Evolutionary conservation across 2,113 vertebrate species (phyloP).

Genomic region (Alexandromys fortis): DNA sequence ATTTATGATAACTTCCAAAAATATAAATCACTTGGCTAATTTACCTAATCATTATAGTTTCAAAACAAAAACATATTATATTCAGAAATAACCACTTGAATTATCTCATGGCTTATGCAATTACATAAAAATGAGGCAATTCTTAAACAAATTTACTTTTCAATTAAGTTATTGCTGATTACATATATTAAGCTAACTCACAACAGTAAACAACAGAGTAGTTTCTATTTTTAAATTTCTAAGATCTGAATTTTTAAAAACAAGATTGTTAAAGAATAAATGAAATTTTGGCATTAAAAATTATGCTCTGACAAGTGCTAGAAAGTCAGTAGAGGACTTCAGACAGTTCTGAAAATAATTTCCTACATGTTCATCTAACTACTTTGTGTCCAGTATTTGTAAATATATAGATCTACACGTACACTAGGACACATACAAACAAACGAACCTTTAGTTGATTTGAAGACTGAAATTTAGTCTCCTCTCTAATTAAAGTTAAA

Average conservation of each 20-base stretch:
- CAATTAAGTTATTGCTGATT: conserved; percentile 43
- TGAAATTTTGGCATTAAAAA: conserved; percentile 31
- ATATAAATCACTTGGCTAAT: conserved; percentile 45
- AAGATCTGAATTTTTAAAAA: conserved; percentile 30
- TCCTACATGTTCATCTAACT: conserved; percentile 6
- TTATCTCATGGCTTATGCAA: conserved; percentile 33
- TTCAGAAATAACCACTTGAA: conserved; percentile 33
- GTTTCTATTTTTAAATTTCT: conserved; percentile 21
- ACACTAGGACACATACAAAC: not conserved
- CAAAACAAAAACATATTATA: conserved; percentile 57
- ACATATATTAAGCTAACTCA: not conserved
- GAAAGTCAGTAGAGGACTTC: not conserved
- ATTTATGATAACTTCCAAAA: conserved; percentile 30
- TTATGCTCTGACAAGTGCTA: not conserved
- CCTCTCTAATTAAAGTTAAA: conserved; percentile 49
- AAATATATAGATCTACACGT: not conserved
- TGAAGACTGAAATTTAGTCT: not conserved
- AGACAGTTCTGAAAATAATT: conserved; percentile 19
- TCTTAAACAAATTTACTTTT: conserved; percentile 34
- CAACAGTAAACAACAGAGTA: not conserved
- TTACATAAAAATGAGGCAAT: conserved; percentile 40
- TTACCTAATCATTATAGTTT: conserved; percentile 38
- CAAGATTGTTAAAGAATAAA: not conserved
- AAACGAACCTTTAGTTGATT: not conserved
- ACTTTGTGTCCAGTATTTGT: conserved; percentile 14